These are phyloP conservation scores for Caenorhabditis becei DNA, from an alignment of 2,888 invertebrate genomes.

Conservation along the genomic window DNA sequence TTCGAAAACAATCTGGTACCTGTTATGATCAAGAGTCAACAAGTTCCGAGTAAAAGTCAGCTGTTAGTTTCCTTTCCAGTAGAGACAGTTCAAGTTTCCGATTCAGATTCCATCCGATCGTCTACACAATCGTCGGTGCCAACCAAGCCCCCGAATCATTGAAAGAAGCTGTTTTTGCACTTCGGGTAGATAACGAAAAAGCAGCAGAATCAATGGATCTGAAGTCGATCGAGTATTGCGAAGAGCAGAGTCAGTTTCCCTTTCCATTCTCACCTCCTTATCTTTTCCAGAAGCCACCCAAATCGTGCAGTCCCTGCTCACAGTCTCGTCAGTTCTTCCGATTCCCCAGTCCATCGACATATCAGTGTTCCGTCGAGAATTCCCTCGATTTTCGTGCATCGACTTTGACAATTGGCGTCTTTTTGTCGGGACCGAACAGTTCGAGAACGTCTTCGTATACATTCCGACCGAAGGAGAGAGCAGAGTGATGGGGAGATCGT, in stretches of 20 bases:
- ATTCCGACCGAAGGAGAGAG: constrained; percentile 6
- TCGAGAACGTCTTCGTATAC: constrained; percentile 23
- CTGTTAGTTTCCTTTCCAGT: background rate
- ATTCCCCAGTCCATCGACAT: background rate
- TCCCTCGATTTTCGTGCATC: constrained; percentile 25
- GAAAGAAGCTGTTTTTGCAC: constrained; percentile 7
- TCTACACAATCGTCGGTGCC: background rate
- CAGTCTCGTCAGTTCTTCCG: background rate
- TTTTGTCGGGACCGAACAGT: constrained; percentile 28
- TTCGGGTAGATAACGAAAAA: background rate
- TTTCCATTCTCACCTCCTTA: background rate
- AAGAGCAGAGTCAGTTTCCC: constrained; percentile 27
- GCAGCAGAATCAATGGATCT: constrained; percentile 34
- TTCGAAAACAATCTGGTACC: background rate
- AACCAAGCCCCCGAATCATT: background rate
- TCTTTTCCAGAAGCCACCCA: constrained; percentile 27
- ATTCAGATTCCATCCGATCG: background rate
- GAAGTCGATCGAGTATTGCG: constrained; percentile 31
- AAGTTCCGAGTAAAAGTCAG: background rate
- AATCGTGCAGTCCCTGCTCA: constrained; percentile 28
- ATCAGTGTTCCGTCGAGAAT: constrained; percentile 32
- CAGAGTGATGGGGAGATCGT: no score
- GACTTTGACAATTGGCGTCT: constrained; percentile 52
- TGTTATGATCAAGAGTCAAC: background rate
- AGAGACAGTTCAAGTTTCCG: background rate